Percentiles rank a stretch among this genome's conserved stretches.
Conservation (phyloP, 1,140 invertebrate species). For the Sitobion miscanthi region DNA sequence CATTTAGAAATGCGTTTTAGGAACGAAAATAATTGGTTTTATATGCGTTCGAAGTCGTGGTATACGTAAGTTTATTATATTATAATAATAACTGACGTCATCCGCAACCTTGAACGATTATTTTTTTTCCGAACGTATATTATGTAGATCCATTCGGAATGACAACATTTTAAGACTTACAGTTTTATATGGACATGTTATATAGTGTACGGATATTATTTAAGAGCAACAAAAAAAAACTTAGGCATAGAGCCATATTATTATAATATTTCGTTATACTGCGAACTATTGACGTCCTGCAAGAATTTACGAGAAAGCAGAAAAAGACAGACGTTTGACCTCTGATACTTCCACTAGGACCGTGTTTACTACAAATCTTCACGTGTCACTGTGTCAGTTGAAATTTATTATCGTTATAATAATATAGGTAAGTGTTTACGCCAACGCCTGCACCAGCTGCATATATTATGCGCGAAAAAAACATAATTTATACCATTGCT, state of each 20-base stretch:
- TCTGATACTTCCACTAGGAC: not conserved
- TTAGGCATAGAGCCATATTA: not conserved
- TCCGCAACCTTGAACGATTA: not conserved
- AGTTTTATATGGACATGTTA: not conserved
- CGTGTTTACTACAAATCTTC: not conserved
- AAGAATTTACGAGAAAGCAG: slow-evolving; percentile 37
- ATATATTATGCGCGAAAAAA: not conserved
- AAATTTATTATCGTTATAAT: not conserved
- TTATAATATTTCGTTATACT: slow-evolving; percentile 11
- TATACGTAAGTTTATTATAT: not conserved
- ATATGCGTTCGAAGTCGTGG: not conserved
- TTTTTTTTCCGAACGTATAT: not conserved
- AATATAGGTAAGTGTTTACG: not conserved
- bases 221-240: not conserved
- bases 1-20: not conserved
- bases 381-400: not conserved
- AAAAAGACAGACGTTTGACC: slow-evolving; percentile 26
- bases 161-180: slow-evolving; percentile 5
- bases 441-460: not conserved
- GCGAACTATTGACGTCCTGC: not conserved
- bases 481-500: not conserved
- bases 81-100: not conserved
- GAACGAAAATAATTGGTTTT: slow-evolving; percentile 18
- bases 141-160: not conserved
- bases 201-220: not conserved